Conservation (phyloP, 2,113 vertebrate genomes). For the Xenopus borealis region DNA sequence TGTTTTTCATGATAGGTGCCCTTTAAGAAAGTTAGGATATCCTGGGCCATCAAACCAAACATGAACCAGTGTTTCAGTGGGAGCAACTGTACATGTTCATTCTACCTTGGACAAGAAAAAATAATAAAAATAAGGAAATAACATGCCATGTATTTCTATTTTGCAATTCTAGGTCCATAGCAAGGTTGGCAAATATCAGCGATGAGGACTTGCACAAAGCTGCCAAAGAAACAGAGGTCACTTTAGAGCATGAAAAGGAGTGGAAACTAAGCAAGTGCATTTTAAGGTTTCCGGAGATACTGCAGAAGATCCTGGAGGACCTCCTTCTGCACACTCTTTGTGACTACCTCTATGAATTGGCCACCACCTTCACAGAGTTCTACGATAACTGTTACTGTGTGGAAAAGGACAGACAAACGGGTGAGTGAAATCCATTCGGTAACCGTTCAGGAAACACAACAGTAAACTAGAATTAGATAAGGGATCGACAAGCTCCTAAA, state of each 20-base stretch:
- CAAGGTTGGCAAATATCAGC: conserved; percentile 81
- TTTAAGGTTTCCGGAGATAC: conserved; percentile 89
- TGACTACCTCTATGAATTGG: conserved; percentile 94
- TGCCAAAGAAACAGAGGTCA: conserved; percentile 73
- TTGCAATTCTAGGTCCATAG: conserved; percentile 75
- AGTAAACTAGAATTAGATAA: no score
- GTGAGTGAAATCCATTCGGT: conserved; percentile 58
- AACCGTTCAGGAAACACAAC: no score
- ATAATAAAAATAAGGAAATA: no score
- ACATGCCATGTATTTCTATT: background rate
- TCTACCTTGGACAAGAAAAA: no score
- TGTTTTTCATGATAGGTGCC: no score
- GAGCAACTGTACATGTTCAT: no score
- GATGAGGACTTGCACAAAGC: conserved; percentile 76
- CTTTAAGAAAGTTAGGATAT: no score
- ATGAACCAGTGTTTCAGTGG: no score
- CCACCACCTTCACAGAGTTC: conserved; percentile 96
- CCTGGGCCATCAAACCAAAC: no score
- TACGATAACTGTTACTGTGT: conserved; percentile 97
- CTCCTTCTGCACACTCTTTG: conserved; percentile 88
- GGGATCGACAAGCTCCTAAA: no score
- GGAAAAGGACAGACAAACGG: conserved; percentile 92
- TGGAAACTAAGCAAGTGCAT: conserved; percentile 94
- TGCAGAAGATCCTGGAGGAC: conserved; percentile 92
- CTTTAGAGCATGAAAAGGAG: conserved; percentile 91